Percentiles rank a stretch among this genome's conserved stretches.
Conservation (phyloP, 2,888 invertebrate genomes). For the Glaucopsyche alexis region DNA sequence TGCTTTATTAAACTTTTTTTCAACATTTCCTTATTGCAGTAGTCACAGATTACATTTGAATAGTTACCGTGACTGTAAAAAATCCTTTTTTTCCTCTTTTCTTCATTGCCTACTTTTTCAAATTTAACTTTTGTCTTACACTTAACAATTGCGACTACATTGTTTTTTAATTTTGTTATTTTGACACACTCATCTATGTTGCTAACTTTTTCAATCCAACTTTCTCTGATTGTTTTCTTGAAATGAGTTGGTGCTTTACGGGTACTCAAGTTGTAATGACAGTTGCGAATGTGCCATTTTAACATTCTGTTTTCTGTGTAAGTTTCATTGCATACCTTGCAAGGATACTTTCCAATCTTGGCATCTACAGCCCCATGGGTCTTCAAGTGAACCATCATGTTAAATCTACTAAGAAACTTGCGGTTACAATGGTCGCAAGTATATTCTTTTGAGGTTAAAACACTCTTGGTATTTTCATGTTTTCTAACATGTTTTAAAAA, state of each 20-base stretch:
- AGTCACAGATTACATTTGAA: conserved; percentile 61
- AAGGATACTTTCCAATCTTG: not conserved
- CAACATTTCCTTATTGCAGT: conserved; percentile 65
- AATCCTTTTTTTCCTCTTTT: not conserved
- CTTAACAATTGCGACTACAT: not conserved
- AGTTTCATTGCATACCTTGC: not conserved
- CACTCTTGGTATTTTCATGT: conserved; percentile 24
- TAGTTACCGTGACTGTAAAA: conserved; percentile 36
- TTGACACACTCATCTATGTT: not conserved
- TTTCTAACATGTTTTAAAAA: conserved; percentile 48
- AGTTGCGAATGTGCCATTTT: not conserved
- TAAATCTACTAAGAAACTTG: not conserved
- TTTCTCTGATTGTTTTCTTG: not conserved
- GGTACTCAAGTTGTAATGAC: not conserved
- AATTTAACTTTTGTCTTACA: not conserved
- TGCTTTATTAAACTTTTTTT: conserved; percentile 62
- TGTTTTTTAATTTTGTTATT: not conserved
- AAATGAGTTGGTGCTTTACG: not conserved
- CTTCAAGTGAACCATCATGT: not conserved
- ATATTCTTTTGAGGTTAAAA: not conserved
- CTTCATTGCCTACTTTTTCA: not conserved
- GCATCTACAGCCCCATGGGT: not conserved
- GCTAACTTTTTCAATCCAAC: conserved; percentile 2
- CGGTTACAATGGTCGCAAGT: conserved; percentile 1
- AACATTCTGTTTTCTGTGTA: not conserved